These are phyloP conservation scores for Aphelocoma coerulescens DNA, from an alignment of 2,113 vertebrate species.

Conservation along the genomic window DNA sequence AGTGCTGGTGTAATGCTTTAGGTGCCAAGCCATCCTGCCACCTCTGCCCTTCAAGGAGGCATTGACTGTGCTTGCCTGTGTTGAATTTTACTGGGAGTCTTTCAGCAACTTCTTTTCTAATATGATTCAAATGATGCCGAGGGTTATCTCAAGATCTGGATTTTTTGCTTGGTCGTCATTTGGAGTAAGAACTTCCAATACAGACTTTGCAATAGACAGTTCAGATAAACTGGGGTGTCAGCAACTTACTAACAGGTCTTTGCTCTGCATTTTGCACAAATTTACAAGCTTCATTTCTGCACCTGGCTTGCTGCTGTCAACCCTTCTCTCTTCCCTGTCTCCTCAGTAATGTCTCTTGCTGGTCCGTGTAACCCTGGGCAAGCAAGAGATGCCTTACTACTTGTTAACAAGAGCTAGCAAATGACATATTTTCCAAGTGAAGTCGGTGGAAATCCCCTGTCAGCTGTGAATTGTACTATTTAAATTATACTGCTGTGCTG, in stretches of 20 bases:
- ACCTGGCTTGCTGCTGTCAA: not conserved
- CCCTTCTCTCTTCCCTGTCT: not conserved
- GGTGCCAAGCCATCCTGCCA: not conserved
- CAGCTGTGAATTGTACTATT: constrained; percentile 55
- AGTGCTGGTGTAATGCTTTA: not conserved
- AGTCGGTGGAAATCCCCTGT: constrained; percentile 61
- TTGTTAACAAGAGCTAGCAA: constrained; percentile 52
- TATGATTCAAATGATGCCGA: not conserved
- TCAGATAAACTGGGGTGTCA: not conserved
- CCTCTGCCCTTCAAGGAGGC: not conserved
- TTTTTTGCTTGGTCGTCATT: not conserved
- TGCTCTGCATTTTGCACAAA: not conserved
- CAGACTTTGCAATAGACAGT: not conserved
- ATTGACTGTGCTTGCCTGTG: not conserved
- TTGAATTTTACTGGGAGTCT: not conserved
- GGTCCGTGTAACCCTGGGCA: not conserved
- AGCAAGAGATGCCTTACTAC: constrained; percentile 37
- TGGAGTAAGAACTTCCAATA: not conserved
- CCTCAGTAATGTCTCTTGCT: not conserved
- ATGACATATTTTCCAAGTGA: constrained; percentile 60
- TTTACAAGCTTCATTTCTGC: constrained; percentile 6
- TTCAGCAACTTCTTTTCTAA: not conserved
- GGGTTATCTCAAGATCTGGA: not conserved
- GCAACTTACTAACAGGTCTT: not conserved
- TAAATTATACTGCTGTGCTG: constrained; percentile 60